Base-by-base conservation (phyloP, 1,140 invertebrate genomes). In the Pseudomyrmex gracilis region DNA sequence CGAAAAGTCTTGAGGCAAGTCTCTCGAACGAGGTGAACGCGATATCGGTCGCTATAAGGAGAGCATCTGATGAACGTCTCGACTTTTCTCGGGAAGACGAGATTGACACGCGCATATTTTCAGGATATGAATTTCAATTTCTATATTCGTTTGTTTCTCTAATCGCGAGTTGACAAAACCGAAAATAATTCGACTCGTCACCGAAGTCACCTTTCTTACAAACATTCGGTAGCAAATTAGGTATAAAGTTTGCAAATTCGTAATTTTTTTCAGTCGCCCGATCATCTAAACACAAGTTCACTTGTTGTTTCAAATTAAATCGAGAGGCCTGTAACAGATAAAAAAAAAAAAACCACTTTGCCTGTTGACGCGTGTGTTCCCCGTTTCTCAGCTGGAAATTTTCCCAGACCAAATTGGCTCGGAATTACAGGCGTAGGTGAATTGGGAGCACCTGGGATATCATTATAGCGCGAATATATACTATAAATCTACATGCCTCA, bases 401-500 rank as follows among this genome's bases (percentile, higher is more conserved):
- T 66, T 34, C 22, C 58, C 66, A 10, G 15, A 7, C 66, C 49
- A 80, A 34, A 80, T 80, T 71, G 76, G 66, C 47, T 22, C 22
- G 66, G 66, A 58, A 71, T 74, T 45, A n/a, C 71, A 85, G 76
- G 63, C 63, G 57, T 77, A 78, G 70, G 66, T 68, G 82, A 82
- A 53, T 51, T 47, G 68, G 84, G 43, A 87, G 24, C 45, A 58
- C 57, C 51, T 45, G 51, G 17, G 43, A 22, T 84, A 67, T 51
- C 68, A 63, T 73, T 45, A 34, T 34, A 85, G 55, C 53, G 73
- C 68, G 78, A 70, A 34, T 34, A 34, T 34, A 34, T 83, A 83
- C 73, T 71, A 83, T 85, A 84, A 82, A 88, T 89, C 86, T 84
- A 83, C 74, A 83, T 63, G 66, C 66, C 53, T 60, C 60, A 64